phyloP scores from a whole-genome alignment of 2,113 vertebrate species.

The Callaeas wilsoni region DNA sequence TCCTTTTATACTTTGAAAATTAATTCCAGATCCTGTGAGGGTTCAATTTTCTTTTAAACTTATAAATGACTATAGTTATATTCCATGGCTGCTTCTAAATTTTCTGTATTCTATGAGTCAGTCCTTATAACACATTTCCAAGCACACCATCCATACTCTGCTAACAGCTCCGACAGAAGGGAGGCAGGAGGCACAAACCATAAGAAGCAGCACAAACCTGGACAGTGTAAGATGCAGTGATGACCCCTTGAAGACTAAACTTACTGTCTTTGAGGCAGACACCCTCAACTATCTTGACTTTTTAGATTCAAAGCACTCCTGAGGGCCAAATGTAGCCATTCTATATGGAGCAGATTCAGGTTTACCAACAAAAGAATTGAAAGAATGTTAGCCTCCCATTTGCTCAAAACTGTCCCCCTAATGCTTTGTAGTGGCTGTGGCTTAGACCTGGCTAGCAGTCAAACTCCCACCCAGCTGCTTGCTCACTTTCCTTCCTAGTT shows the following conservation, averaged over 20 bases:
- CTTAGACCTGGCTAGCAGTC: neutral
- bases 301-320: neutral
- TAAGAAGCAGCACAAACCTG: neutral
- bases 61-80: neutral
- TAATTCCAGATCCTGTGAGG: neutral
- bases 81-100: neutral
- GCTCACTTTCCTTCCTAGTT: neutral
- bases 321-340: neutral
- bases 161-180: neutral
- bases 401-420: neutral
- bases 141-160: neutral
- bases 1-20: neutral
- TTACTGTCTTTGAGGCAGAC: neutral
- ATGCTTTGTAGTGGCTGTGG: neutral
- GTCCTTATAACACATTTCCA: neutral
- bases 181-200: neutral
- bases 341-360: neutral
- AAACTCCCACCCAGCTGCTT: neutral
- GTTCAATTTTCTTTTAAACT: neutral
- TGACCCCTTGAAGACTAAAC: neutral
- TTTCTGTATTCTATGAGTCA: neutral
- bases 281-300: neutral
- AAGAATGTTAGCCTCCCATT: neutral
- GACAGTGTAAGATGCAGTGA: neutral
- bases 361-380: neutral